phyloP scores from a whole-genome alignment of 2,888 invertebrate species.

The Drosophila dives region DNA sequence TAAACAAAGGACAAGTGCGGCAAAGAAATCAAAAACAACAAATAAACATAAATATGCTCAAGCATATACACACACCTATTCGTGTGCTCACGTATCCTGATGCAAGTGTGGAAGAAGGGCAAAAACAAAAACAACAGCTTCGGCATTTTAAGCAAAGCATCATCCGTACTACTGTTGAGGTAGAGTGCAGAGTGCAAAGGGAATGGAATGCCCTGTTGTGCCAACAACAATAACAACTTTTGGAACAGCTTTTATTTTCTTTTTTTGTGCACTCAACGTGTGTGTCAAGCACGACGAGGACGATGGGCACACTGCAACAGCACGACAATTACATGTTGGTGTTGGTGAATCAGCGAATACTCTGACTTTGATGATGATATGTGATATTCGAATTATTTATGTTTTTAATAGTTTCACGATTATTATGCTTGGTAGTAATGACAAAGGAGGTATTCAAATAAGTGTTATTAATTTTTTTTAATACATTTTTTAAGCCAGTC shows the following conservation, averaged over 20 bases:
- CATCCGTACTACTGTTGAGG: slow-evolving; percentile 26
- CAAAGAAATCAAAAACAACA: slow-evolving; percentile 42
- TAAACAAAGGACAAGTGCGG: slow-evolving; percentile 56
- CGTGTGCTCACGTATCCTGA: slow-evolving; percentile 2
- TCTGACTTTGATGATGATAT: slow-evolving; percentile 16
- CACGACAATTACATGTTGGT: slow-evolving; percentile 48
- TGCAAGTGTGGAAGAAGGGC: slow-evolving; percentile 13
- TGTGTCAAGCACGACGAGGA: slow-evolving; percentile 28
- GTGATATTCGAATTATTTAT: slow-evolving; percentile 15
- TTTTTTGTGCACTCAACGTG: slow-evolving; percentile 50
- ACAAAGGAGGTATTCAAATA: background rate
- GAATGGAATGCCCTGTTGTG: slow-evolving; percentile 56
- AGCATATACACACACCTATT: slow-evolving; percentile 9
- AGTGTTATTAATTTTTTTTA: background rate
- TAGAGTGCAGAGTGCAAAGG: slow-evolving; percentile 42
- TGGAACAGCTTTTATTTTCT: slow-evolving; percentile 69
- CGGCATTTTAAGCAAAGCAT: slow-evolving; percentile 41
- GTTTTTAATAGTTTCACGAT: slow-evolving; percentile 1
- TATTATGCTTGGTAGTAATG: background rate
- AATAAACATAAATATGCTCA: slow-evolving; percentile 32
- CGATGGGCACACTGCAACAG: slow-evolving; percentile 51
- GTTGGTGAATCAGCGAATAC: slow-evolving; percentile 42
- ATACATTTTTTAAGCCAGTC: background rate
- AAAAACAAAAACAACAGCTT: slow-evolving; percentile 23
- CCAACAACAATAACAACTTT: slow-evolving; percentile 52